Conservation (phyloP, 2,888 invertebrate genomes). For the Trichogramma evanescens region DNA sequence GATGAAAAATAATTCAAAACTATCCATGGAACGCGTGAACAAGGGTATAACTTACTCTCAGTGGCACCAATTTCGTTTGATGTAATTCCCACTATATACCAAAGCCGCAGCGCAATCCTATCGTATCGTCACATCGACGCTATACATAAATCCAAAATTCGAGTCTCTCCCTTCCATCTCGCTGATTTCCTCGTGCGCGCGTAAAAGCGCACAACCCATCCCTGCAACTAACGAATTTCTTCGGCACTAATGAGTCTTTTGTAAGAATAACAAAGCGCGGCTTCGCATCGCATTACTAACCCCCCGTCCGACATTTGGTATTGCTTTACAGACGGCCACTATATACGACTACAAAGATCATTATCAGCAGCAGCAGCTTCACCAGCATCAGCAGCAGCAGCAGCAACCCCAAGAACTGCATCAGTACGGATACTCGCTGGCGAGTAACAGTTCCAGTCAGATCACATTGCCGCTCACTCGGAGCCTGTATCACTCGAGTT, state of each 20-base stretch:
- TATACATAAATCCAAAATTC: not conserved
- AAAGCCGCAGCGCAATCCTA: too few species aligned
- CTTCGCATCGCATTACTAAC: not conserved
- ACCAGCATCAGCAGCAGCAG: constrained; percentile 43
- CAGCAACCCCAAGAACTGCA: constrained; percentile 45
- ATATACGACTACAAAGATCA: constrained; percentile 46
- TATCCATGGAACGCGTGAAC: too few species aligned
- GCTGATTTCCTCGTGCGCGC: not conserved
- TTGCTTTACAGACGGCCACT: constrained; percentile 43
- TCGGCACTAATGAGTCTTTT: not conserved
- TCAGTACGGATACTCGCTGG: constrained; percentile 47
- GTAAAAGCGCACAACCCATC: not conserved
- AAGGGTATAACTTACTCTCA: too few species aligned
- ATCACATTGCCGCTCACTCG: constrained; percentile 44
- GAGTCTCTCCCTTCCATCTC: not conserved
- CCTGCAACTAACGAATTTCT: not conserved
- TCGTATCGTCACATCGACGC: too few species aligned
- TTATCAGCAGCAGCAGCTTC: constrained; percentile 44
- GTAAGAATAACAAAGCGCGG: not conserved
- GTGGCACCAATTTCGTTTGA: too few species aligned
- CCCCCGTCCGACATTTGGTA: not conserved
- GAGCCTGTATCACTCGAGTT: constrained; percentile 41
- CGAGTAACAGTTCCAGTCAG: constrained; percentile 44
- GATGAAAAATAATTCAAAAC: too few species aligned
- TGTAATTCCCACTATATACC: too few species aligned